These are phyloP conservation scores for Cantharis nigra DNA, from an alignment of 2,888 invertebrate species.

Conservation along the genomic window DNA sequence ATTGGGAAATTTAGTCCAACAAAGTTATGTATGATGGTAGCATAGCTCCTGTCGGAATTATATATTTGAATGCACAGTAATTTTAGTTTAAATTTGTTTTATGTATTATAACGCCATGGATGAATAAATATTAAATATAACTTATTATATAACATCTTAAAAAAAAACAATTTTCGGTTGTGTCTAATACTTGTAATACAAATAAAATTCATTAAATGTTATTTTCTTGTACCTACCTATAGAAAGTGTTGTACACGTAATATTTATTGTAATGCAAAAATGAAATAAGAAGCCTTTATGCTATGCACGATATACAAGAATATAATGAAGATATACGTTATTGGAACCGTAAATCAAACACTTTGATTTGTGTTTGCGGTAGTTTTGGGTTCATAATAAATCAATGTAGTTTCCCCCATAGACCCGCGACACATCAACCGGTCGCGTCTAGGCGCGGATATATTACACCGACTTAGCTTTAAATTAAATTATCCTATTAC, in stretches of 20 bases:
- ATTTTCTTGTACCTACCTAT: neutral
- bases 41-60: constrained; percentile 24
- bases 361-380: constrained; percentile 52
- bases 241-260: neutral
- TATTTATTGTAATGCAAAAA: constrained; percentile 8
- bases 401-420: constrained; percentile 44
- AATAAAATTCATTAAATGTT: too few relatives aligned
- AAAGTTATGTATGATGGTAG: constrained; percentile 26
- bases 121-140: constrained; percentile 18
- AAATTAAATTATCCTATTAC: constrained; percentile 46
- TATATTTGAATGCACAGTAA: constrained; percentile 22
- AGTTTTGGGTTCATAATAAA: constrained; percentile 50
- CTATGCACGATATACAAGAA: constrained; percentile 24
- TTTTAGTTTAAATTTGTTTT: constrained; percentile 28
- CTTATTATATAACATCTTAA: constrained; percentile 1
- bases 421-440: constrained; percentile 38
- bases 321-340: constrained; percentile 52
- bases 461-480: constrained; percentile 38
- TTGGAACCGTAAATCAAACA: constrained; percentile 50
- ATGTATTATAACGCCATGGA: constrained; percentile 17
- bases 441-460: constrained; percentile 33
- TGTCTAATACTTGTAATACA: neutral
- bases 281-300: constrained; percentile 18
- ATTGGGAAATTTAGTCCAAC: constrained; percentile 28
- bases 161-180: neutral